A percentile compares a stretch with the other conserved stretches of the same genome.
phyloP scores from a whole-genome alignment of 2,888 invertebrate species.

The Crioceris asparagi region DNA sequence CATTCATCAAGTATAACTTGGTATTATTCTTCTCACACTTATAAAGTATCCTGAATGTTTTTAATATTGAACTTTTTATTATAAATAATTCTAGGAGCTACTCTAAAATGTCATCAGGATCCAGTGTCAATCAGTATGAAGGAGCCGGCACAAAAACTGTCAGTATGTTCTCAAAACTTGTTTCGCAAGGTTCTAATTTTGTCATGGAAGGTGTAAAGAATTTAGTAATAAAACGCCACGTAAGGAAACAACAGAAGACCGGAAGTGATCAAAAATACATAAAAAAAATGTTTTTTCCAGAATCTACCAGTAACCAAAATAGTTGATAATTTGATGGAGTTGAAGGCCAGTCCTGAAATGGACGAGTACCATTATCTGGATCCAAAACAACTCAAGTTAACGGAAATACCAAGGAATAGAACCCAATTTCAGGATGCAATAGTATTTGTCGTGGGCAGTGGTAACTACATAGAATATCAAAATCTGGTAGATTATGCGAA shows the following conservation, averaged over 20 bases:
- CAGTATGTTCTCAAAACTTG: conserved; percentile 96
- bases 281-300: conserved; percentile 39
- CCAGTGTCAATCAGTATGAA: conserved; percentile 64
- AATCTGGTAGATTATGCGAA: conserved; percentile 93
- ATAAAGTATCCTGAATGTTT: too few relatives aligned
- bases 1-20: too few relatives aligned
- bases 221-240: conserved; percentile 95
- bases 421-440: conserved; percentile 77
- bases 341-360: conserved; percentile 62
- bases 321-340: conserved; percentile 81
- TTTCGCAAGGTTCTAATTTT: conserved; percentile 94
- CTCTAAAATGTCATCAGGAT: conserved; percentile 60
- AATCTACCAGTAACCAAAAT: conserved; percentile 90
- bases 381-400: conserved; percentile 81
- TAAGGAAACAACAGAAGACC: too few relatives aligned
- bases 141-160: conserved; percentile 92
- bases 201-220: conserved; percentile 99
- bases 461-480: conserved; percentile 99
- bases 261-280: neutral
- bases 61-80: too few relatives aligned
- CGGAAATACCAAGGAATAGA: conserved; percentile 53
- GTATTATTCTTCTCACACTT: too few relatives aligned
- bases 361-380: conserved; percentile 91
- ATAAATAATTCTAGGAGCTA: conserved; percentile 51
- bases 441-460: conserved; percentile 85